Base-by-base conservation (phyloP, 2,797 vertebrate species). In the Adelosebastes latens region DNA sequence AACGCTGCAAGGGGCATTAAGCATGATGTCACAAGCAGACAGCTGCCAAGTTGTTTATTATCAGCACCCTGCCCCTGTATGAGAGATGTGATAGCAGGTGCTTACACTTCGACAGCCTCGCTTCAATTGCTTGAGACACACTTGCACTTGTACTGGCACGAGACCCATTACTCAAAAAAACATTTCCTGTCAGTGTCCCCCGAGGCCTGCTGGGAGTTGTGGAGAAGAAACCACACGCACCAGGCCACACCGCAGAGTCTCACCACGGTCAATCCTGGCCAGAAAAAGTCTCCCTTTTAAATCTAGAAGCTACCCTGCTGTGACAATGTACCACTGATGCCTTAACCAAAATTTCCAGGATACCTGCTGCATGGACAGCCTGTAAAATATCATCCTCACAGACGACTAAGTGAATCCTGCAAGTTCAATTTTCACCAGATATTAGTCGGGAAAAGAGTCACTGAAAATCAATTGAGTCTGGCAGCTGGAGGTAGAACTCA, bases 11-110 rank as follows among this genome's bases (percentile, higher is more conserved):
- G 71, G 56, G 64, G 64, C 74, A 84, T 88, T 88, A 77, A 80
- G 61, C 64, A 84, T 87, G 82, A 88, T 80, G 89, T 87, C 84
- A 88, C 72, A 14, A 58, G 73, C 58, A 73, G 79, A 72, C 80
- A 84, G 81, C 85, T 90, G 87, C 86, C 84, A 87, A 80, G 78
- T 73, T 86, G 73, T 87, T 90, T 89, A 79, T 81, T 72, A 87
- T 89, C 82, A 77, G 68, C 87, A 53, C 20, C 71, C 27, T 59
- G 46, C 8, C 60, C 34, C 78, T 22, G 75, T 36, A 73, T 77
- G 67, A 72, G 59, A 73, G 75, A 82, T 58, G 76, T 24, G 31
- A 85, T 74, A 81, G 81, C 72, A 75, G 83, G 68, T 77, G 67
- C 74, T 83, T 64, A 75, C 76, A 81, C 74, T 80, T 83, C 49